These are phyloP conservation scores for Himalopsyche phryganea DNA, from an alignment of 1,140 invertebrate genomes.

Conservation along the genomic window DNA sequence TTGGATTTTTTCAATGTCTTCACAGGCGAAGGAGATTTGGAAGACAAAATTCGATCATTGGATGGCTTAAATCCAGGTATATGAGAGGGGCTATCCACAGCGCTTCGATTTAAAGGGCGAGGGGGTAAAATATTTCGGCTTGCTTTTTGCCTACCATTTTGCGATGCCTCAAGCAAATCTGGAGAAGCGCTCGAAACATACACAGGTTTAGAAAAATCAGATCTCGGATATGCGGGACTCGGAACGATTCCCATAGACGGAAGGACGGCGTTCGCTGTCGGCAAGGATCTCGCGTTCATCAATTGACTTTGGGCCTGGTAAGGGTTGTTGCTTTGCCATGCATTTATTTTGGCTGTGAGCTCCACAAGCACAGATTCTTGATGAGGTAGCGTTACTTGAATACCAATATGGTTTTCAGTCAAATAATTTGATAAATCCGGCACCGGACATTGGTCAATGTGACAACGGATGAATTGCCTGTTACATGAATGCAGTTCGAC, in stretches of 20 bases:
- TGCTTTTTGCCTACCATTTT: slow-evolving; percentile 1
- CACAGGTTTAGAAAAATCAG: too few relatives aligned
- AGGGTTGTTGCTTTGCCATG: too few relatives aligned
- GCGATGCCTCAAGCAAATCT: neutral
- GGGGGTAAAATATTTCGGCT: slow-evolving; percentile 9
- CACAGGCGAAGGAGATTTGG: too few relatives aligned
- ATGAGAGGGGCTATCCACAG: neutral
- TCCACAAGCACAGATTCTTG: slow-evolving; percentile 23
- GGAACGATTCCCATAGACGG: neutral
- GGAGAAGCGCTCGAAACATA: neutral
- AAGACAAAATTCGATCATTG: too few relatives aligned
- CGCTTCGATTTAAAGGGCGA: slow-evolving; percentile 13
- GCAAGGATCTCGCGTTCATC: neutral
- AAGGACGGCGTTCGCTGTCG: neutral
- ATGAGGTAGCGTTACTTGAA: slow-evolving; percentile 15
- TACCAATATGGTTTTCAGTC: slow-evolving; percentile 14
- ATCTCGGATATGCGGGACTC: neutral
- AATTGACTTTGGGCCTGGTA: too few relatives aligned
- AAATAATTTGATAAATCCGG: slow-evolving; percentile 47
- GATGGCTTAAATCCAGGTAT: too few relatives aligned
- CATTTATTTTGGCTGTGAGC: too few relatives aligned
- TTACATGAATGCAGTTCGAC: slow-evolving; percentile 35
- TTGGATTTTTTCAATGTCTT: slow-evolving; percentile 31
- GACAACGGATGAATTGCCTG: slow-evolving; percentile 3
- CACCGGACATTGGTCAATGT: slow-evolving; percentile 39